Conservation (phyloP, 2,113 vertebrate species). For the Procavia capensis region DNA sequence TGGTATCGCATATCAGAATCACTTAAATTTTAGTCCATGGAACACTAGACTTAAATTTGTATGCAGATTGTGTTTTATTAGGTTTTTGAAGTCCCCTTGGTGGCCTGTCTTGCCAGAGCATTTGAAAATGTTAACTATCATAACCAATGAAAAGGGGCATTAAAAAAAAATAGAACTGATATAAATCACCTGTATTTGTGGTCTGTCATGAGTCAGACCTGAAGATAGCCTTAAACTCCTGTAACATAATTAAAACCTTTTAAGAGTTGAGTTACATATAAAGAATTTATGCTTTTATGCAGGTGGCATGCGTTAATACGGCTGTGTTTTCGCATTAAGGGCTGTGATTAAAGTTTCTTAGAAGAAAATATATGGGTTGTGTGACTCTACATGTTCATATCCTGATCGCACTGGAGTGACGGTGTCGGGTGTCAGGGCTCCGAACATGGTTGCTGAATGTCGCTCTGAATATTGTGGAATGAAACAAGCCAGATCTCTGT, state of each 20-base stretch:
- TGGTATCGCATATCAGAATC: conserved; percentile 64
- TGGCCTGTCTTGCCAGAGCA: conserved; percentile 36
- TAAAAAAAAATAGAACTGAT: conserved; percentile 56
- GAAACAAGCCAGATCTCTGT: conserved; percentile 79
- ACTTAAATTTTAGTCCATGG: conserved; percentile 72
- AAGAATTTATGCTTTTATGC: conserved; percentile 71
- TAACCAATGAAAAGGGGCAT: conserved; percentile 66
- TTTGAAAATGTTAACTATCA: conserved; percentile 65
- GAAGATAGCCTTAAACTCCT: conserved; percentile 56
- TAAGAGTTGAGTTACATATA: conserved; percentile 62
- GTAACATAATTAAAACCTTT: conserved; percentile 69
- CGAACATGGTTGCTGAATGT: conserved; percentile 70
- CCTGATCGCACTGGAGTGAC: conserved; percentile 42
- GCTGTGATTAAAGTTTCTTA: conserved; percentile 69
- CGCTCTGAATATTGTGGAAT: conserved; percentile 66
- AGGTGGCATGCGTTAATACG: conserved; percentile 65
- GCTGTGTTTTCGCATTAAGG: conserved; percentile 62
- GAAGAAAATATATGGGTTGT: conserved; percentile 62
- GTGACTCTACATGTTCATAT: conserved; percentile 46
- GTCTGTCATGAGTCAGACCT: conserved; percentile 38
- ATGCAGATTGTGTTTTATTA: conserved; percentile 75
- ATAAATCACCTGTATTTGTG: conserved; percentile 53
- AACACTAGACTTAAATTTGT: conserved; percentile 75
- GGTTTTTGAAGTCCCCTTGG: conserved; percentile 66
- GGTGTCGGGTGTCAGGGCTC: conserved; percentile 61